Percentiles rank a stretch among this genome's conserved stretches.
Conservation (phyloP, 2,113 vertebrate genomes). For the Sarotherodon lohbergeri region DNA sequence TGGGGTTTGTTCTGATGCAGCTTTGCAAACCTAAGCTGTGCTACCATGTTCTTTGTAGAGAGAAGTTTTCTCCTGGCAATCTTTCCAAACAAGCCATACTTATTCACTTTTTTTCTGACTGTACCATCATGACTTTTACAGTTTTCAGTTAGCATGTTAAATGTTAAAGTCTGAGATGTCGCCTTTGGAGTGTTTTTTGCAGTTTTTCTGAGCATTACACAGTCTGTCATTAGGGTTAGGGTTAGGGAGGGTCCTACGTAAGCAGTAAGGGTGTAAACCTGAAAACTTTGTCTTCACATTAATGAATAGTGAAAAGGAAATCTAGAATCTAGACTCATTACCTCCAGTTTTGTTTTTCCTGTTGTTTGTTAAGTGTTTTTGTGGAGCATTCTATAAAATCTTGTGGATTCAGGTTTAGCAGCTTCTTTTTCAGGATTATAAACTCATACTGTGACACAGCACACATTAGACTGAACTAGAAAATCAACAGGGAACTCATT, state of each 20-base stretch:
- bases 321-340: background rate
- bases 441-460: background rate
- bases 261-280: background rate
- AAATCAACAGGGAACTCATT: background rate
- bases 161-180: background rate
- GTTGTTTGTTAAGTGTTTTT: background rate
- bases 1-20: background rate
- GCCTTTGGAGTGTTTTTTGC: background rate
- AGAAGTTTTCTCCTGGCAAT: background rate
- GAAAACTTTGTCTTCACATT: background rate
- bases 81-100: background rate
- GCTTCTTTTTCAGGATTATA: background rate
- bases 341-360: background rate
- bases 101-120: background rate
- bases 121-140: background rate
- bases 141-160: background rate
- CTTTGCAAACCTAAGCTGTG: background rate
- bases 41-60: background rate
- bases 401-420: background rate
- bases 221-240: background rate
- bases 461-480: background rate
- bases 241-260: background rate
- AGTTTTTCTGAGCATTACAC: background rate
- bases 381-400: background rate
- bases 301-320: background rate